A percentile compares a stretch with the other conserved stretches of the same genome.
phyloP scores from a whole-genome alignment of 2,888 invertebrate genomes.

The Anorthoa munda region DNA sequence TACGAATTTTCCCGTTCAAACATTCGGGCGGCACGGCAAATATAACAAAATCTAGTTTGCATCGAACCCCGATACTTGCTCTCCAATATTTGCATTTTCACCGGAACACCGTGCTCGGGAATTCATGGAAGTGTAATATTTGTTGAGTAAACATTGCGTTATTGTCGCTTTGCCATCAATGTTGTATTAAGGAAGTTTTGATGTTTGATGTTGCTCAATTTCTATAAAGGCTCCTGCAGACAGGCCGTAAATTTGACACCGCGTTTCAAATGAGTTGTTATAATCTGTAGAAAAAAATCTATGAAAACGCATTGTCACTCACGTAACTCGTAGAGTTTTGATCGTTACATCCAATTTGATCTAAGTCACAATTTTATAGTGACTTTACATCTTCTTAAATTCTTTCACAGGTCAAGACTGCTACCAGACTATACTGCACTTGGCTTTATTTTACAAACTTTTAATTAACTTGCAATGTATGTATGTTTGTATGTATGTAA shows the following conservation, averaged over 20 bases:
- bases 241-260: neutral
- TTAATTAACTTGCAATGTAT: too few species aligned
- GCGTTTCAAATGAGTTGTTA: neutral
- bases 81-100: constrained; percentile 72
- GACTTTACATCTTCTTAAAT: neutral
- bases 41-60: constrained; percentile 74
- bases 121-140: constrained; percentile 67
- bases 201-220: constrained; percentile 22
- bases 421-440: too few species aligned
- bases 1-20: constrained; percentile 63
- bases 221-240: neutral
- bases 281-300: neutral
- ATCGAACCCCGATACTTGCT: constrained; percentile 67
- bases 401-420: too few species aligned
- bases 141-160: constrained; percentile 45
- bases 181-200: constrained; percentile 22
- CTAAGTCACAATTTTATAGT: neutral
- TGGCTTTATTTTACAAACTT: neutral
- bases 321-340: neutral
- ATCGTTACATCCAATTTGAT: neutral
- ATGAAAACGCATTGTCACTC: too few species aligned
- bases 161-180: constrained; percentile 35
- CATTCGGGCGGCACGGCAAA: constrained; percentile 66
- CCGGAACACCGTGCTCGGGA: constrained; percentile 57
- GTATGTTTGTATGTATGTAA: too few species aligned